Evolutionary conservation across 2,888 invertebrate species (phyloP).

Genomic region (Boloria euphrosyne): DNA sequence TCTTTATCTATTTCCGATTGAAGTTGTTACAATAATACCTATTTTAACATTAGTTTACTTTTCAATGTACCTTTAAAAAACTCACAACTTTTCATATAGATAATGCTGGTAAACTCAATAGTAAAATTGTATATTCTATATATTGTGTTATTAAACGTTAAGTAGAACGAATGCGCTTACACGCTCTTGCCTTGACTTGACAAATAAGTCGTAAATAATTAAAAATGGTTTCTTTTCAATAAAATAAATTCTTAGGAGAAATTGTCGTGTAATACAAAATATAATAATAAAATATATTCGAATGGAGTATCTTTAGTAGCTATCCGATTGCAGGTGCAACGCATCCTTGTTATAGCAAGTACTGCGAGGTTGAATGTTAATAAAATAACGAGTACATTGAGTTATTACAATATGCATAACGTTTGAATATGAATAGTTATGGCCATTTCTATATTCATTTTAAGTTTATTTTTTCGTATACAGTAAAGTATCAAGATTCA

Average conservation of each 20-base stretch:
- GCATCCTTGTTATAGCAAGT: conserved; percentile 19
- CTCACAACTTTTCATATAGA: too few relatives aligned
- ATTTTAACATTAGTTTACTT: too few relatives aligned
- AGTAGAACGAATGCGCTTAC: too few relatives aligned
- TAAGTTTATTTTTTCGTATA: not conserved
- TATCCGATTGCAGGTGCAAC: conserved; percentile 14
- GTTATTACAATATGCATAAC: conserved; percentile 8
- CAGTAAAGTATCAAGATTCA: too few relatives aligned
- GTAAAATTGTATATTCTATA: too few relatives aligned
- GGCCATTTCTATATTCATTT: not conserved
- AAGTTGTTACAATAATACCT: too few relatives aligned
- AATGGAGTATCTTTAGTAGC: not conserved
- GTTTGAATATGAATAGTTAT: not conserved
- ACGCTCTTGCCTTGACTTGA: too few relatives aligned
- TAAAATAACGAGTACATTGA: conserved; percentile 17
- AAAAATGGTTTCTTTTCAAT: not conserved
- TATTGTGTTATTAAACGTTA: too few relatives aligned
- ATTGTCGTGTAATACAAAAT: conserved; percentile 1
- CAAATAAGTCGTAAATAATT: too few relatives aligned
- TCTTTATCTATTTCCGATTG: too few relatives aligned
- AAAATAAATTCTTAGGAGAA: not conserved
- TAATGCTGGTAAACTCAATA: too few relatives aligned
- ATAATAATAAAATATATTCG: not conserved
- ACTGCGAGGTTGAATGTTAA: conserved; percentile 13
- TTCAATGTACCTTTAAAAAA: too few relatives aligned